Evolutionary conservation across 1,140 invertebrate genomes (phyloP).

Genomic region (Calephelis virginiensis): DNA sequence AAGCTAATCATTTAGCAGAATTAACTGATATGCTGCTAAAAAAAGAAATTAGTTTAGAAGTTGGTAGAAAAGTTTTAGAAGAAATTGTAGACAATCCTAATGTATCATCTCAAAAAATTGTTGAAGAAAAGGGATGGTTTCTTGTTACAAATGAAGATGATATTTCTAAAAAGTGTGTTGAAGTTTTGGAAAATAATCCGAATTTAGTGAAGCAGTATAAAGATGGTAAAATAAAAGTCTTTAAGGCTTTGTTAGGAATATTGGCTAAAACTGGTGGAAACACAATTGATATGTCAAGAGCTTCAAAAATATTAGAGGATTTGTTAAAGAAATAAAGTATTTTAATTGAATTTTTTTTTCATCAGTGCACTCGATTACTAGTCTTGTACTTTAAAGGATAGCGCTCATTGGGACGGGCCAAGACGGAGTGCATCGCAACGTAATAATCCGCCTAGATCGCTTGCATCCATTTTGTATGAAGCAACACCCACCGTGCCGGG

Average conservation of each 20-base stretch:
- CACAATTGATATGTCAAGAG: slow-evolving; percentile 83
- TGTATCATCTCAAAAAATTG: slow-evolving; percentile 74
- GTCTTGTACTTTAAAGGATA: too few relatives aligned
- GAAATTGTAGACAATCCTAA: slow-evolving; percentile 75
- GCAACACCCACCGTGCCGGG: too few relatives aligned
- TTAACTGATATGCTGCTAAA: slow-evolving; percentile 80
- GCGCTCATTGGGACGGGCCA: too few relatives aligned
- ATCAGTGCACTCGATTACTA: too few relatives aligned
- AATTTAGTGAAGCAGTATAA: slow-evolving; percentile 83
- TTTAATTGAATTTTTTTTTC: slow-evolving; percentile 5
- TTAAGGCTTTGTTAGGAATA: slow-evolving; percentile 81
- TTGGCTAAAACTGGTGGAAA: slow-evolving; percentile 80
- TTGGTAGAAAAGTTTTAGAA: slow-evolving; percentile 77
- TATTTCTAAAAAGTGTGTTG: slow-evolving; percentile 81
- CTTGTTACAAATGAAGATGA: slow-evolving; percentile 81
- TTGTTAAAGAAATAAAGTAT: slow-evolving; percentile 76
- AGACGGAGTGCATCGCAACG: too few relatives aligned
- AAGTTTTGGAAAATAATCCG: slow-evolving; percentile 83
- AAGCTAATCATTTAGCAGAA: slow-evolving; percentile 79
- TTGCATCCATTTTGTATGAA: too few relatives aligned
- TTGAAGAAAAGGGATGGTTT: slow-evolving; percentile 81
- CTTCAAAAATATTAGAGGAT: slow-evolving; percentile 80
- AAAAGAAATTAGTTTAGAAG: slow-evolving; percentile 81
- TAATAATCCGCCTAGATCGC: too few relatives aligned
- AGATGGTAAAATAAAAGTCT: slow-evolving; percentile 84